phyloP scores from a whole-genome alignment of 2,888 invertebrate species.

The Alsophila aescularia region DNA sequence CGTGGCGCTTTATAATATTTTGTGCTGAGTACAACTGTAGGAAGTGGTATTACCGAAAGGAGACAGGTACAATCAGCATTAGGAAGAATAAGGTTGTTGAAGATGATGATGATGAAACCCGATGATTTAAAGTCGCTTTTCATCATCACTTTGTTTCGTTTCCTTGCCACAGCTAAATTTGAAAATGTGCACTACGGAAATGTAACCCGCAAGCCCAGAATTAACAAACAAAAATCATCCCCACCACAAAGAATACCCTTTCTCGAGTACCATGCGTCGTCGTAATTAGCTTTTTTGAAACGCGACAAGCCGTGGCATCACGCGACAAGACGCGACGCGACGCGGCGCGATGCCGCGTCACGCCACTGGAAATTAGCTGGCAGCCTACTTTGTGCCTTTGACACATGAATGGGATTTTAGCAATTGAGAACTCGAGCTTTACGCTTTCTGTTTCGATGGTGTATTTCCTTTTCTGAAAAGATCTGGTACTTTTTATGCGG shows the following conservation, averaged over 20 bases:
- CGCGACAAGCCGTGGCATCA: conserved; percentile 9
- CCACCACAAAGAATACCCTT: conserved; percentile 12
- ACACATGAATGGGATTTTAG: conserved; percentile 17
- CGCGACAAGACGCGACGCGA: conserved; percentile 3
- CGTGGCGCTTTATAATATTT: too few relatives aligned
- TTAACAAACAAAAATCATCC: conserved; percentile 6
- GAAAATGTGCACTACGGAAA: too few relatives aligned
- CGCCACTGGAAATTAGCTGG: conserved; percentile 19
- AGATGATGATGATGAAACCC: too few relatives aligned
- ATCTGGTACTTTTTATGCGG: background rate
- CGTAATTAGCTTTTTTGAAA: conserved; percentile 21
- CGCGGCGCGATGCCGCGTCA: background rate
- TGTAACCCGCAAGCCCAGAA: background rate
- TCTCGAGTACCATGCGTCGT: conserved; percentile 3
- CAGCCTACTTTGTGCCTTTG: conserved; percentile 23
- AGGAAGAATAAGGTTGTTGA: too few relatives aligned
- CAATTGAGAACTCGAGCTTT: conserved; percentile 14
- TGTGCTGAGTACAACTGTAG: too few relatives aligned
- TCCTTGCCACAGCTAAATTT: too few relatives aligned
- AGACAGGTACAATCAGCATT: too few relatives aligned
- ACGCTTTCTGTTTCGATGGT: background rate
- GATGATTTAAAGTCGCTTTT: too few relatives aligned
- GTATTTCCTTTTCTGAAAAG: background rate
- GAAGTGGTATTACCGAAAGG: too few relatives aligned
- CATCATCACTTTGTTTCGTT: too few relatives aligned